Conservation (phyloP, 2,113 vertebrate genomes). For the Sula dactylatra region DNA sequence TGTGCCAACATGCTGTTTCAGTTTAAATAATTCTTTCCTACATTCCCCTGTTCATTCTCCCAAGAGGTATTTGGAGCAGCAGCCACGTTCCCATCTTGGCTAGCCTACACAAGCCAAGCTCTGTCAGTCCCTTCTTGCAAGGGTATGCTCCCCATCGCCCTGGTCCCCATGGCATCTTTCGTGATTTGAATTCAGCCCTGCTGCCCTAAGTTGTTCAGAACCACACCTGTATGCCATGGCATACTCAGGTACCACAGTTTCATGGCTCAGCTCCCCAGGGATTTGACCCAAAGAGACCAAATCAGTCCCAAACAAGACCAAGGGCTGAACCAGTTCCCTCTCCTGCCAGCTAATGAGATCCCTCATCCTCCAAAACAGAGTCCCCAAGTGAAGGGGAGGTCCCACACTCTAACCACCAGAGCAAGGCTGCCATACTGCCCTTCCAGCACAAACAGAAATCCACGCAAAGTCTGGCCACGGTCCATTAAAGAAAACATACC, state of each 20-base stretch:
- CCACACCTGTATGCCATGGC: neutral
- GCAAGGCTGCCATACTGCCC: neutral
- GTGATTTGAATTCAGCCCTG: neutral
- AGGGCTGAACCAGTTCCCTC: neutral
- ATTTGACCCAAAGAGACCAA: neutral
- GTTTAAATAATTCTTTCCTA: slow-evolving; percentile 6
- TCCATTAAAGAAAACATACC: neutral
- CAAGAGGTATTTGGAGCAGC: neutral
- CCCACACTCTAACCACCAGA: neutral
- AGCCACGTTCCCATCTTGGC: neutral
- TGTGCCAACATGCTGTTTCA: neutral
- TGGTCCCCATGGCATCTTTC: neutral
- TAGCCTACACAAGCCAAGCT: neutral
- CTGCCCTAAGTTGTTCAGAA: neutral
- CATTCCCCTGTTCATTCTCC: neutral
- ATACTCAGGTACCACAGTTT: neutral
- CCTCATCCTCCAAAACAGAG: neutral
- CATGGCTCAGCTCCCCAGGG: neutral
- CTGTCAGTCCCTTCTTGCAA: neutral
- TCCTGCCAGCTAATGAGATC: neutral
- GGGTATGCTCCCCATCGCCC: neutral
- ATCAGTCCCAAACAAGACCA: neutral
- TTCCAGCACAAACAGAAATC: neutral
- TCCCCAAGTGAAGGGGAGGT: neutral
- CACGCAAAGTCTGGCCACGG: neutral